phyloP scores from a whole-genome alignment of 2,888 invertebrate genomes.

The Taphrorychus bicolor region DNA sequence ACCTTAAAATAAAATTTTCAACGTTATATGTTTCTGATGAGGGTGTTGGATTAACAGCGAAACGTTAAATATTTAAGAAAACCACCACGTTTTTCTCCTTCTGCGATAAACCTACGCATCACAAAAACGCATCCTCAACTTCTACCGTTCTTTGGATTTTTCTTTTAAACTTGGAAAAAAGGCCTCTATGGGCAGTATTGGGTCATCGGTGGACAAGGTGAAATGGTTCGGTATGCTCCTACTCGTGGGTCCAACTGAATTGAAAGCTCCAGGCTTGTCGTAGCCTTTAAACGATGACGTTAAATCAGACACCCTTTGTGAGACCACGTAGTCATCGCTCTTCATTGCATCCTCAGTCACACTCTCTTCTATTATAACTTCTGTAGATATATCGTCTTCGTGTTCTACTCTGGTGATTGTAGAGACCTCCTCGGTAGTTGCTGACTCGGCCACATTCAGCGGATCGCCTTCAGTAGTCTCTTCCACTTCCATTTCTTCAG shows the following conservation, averaged over 20 bases:
- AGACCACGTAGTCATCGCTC: constrained; percentile 61
- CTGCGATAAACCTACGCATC: background rate
- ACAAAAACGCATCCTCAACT: too few relatives aligned
- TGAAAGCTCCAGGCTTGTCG: constrained; percentile 74
- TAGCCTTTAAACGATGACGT: constrained; percentile 77
- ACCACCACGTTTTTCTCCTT: background rate
- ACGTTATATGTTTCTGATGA: too few relatives aligned
- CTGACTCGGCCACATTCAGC: constrained; percentile 20
- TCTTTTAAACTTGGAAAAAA: constrained; percentile 76
- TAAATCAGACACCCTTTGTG: constrained; percentile 68
- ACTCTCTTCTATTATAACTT: constrained; percentile 27
- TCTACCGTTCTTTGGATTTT: constrained; percentile 25
- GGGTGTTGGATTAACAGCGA: too few relatives aligned
- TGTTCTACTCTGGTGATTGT: background rate
- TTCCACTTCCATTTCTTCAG: constrained; percentile 44
- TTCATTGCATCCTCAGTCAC: constrained; percentile 54
- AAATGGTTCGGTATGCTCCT: constrained; percentile 73
- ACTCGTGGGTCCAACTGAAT: constrained; percentile 69
- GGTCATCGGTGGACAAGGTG: constrained; percentile 79
- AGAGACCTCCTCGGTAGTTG: constrained; percentile 11
- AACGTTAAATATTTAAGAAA: too few relatives aligned
- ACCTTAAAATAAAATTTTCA: background rate
- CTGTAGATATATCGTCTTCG: constrained; percentile 45
- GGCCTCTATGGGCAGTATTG: constrained; percentile 80
- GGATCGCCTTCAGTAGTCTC: constrained; percentile 40